phyloP scores from a whole-genome alignment of 2,113 vertebrate genomes.

The Anser brachyrhynchus region DNA sequence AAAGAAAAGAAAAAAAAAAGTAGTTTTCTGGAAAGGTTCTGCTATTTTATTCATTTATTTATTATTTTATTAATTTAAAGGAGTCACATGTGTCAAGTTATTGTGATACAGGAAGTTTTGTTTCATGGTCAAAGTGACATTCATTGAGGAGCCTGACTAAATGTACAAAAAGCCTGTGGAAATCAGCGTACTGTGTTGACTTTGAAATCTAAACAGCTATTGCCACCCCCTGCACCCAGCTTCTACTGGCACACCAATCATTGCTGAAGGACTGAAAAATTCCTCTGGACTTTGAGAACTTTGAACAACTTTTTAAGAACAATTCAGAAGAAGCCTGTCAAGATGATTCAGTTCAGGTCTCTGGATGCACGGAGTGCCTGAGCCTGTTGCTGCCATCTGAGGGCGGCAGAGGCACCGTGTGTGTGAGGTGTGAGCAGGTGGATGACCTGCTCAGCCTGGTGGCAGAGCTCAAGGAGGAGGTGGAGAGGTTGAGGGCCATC shows the following conservation, averaged over 20 bases:
- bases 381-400: too few relatives aligned
- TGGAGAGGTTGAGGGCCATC: too few relatives aligned
- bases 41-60: neutral
- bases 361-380: too few relatives aligned
- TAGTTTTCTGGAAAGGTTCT: neutral
- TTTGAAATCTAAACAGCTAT: neutral
- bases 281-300: neutral
- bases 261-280: neutral
- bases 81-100: conserved; percentile 16
- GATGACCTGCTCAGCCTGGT: too few relatives aligned
- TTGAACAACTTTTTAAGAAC: neutral
- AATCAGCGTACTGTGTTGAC: neutral
- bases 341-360: neutral
- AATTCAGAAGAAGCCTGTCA: neutral
- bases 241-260: neutral
- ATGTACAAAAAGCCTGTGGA: neutral
- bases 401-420: too few relatives aligned
- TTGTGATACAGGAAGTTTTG: conserved; percentile 12
- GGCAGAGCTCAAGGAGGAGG: too few relatives aligned
- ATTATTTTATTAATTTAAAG: neutral
- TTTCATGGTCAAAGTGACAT: conserved; percentile 9
- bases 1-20: neutral
- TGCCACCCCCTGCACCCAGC: neutral
- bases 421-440: too few relatives aligned
- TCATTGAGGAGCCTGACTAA: neutral